Evolutionary conservation across 2,113 vertebrate genomes (phyloP), one percentile per base, ranked within the genome.

Genomic region (Neogobius melanostomus): DNA sequence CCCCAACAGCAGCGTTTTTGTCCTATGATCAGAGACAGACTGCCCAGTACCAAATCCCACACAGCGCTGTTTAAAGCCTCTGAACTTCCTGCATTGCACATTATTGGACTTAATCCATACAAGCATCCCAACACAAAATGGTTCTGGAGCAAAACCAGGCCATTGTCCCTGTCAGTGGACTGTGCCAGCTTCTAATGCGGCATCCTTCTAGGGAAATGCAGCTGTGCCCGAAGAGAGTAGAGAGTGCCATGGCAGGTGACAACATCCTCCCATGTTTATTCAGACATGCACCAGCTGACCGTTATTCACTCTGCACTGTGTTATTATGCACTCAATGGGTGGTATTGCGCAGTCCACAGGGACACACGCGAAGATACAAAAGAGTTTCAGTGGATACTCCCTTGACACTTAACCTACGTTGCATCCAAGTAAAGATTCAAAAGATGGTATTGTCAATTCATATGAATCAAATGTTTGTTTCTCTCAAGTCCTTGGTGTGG

Each of bases 21-120:
- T 72, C 54, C 59, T 49, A 75, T 49, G n/a, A 54, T 71, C 62
- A 45, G 36, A 12, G 16, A 44, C 61, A 60, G 7, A 46, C 2
- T 8, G 42, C 47, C 49, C 61, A 57, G 60, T 68, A 72, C 46
- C 0, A 36, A 68, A 70, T 75, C 79, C 75, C 61, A 72, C 68
- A 28, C n/a, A 42, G 57, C 44, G 65, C 74, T 44, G 47, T 72
- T 71, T n/a, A 43, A 47, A 72, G 75, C 54, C 77, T 84, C 36
- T 62, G 51, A 62, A 71, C 73, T 65, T 69, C 36, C 63, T 61
- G 60, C 60, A 52, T 72, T 1, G 43, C 71, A 68, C 78, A 64
- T 74, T 64, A 67, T 81, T 85, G 69, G 75, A 81, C 48, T 49
- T 57, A 82, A 73, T 83, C 85, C 82, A 77, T 65, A 50, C 65